Evolutionary conservation across 2,113 vertebrate genomes (phyloP).

Genomic region (Uropsilus gracilis): DNA sequence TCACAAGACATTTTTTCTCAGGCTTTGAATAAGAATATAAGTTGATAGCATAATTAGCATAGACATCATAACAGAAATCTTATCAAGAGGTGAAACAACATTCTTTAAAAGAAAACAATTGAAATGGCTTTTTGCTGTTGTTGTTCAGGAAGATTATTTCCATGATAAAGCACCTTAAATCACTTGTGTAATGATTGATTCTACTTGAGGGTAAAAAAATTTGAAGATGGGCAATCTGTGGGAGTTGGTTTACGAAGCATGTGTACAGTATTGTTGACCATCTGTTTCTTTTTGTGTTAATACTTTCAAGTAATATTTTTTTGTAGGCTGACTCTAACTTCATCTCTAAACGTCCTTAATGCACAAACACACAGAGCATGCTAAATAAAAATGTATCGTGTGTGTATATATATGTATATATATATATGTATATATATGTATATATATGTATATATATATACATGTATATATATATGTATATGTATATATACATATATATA

Average conservation of each 20-base stretch:
- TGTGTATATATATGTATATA: no score
- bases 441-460: no score
- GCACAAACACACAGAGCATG: background rate
- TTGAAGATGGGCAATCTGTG: constrained; percentile 7
- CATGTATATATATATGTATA: no score
- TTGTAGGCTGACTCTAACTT: constrained; percentile 14
- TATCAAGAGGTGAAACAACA: constrained; percentile 52
- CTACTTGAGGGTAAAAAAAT: constrained; percentile 9
- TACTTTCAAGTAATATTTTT: background rate
- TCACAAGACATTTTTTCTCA: constrained; percentile 29
- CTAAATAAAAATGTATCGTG: no score
- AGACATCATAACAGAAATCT: constrained; percentile 64
- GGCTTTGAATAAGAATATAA: constrained; percentile 53
- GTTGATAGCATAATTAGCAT: constrained; percentile 62
- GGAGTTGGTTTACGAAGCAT: background rate
- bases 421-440: no score
- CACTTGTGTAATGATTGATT: constrained; percentile 46
- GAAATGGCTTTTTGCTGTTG: constrained; percentile 41
- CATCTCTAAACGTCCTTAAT: background rate
- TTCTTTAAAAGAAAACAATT: constrained; percentile 64
- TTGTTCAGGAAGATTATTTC: constrained; percentile 59
- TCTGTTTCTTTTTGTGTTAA: constrained; percentile 54
- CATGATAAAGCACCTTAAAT: constrained; percentile 63
- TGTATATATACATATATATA: no score
- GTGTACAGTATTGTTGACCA: constrained; percentile 2